Base-by-base conservation (phyloP, 2,888 invertebrate genomes). In the Dorcus hopei region DNA sequence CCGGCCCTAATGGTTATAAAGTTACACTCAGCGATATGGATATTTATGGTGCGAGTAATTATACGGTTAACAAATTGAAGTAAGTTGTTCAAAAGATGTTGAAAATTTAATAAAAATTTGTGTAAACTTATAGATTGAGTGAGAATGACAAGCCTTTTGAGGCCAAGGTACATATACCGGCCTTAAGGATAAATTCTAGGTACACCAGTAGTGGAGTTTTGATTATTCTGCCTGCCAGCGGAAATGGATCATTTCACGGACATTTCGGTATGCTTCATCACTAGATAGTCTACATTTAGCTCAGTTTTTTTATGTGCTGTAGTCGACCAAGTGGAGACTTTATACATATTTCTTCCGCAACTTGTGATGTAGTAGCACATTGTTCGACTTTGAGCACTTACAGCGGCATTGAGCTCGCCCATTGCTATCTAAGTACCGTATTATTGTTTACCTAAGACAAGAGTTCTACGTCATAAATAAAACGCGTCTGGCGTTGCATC, bases 151-250 rank as follows among this genome's bases (percentile, higher is more conserved):
- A 83, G 70, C 86, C 87, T 39, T 89, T 89, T 72, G 84, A 86
- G 74, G 85, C 86, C 0, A 79, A 80, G 65, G 80, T 89, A 52
- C 76, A 80, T 57, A 85, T 89, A 75, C 88, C 88, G n/a, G 81
- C 82, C 62, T 77, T 89, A 69, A 81, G 81, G 68, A 85, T 89
- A 65, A 82, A 85, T 68, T 83, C 88, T 4, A 82, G 83, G 68
- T 89, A 89, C 72, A 83, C 83, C 9, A 88, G 88, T 69, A 85
- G 85, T 54, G 89, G 89, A 0, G 83, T 88, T 3, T 74, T 89
- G 45, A 81, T 89, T 60, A 88, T 89, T 61, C 80, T 89, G 48
- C 89, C 88, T 7, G 88, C 88, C 0, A 87, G 85, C 63, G 88
- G 88, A 56, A 86, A 86, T 62, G 88, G 88, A 33, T 86, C 86